Evolutionary conservation across 2,113 vertebrate species (phyloP).

Genomic region (Vimba vimba): DNA sequence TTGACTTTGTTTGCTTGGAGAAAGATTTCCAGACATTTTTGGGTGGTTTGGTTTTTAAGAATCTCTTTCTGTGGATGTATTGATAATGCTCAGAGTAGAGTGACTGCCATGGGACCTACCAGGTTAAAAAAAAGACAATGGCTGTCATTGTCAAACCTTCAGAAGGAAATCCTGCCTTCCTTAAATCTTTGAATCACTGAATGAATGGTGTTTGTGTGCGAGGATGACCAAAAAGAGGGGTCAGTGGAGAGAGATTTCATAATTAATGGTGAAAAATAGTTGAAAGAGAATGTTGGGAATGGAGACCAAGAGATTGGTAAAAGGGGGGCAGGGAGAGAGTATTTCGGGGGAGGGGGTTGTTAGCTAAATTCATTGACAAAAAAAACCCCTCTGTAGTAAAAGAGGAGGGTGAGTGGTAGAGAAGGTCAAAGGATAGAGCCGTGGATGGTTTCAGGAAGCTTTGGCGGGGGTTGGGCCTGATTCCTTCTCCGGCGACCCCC

Average conservation of each 20-base stretch:
- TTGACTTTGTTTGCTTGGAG: not conserved
- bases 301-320: not conserved
- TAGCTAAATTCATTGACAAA: constrained; percentile 60
- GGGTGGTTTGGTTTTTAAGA: not conserved
- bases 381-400: constrained; percentile 46
- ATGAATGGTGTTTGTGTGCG: constrained; percentile 61
- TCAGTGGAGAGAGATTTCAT: constrained; percentile 24
- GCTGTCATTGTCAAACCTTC: constrained; percentile 48
- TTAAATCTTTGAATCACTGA: constrained; percentile 63
- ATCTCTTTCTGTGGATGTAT: constrained; percentile 15
- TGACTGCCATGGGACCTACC: constrained; percentile 18
- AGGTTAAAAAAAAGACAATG: constrained; percentile 50
- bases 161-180: constrained; percentile 60
- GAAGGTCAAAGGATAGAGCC: constrained; percentile 52
- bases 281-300: constrained; percentile 19
- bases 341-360: constrained; percentile 54
- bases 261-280: constrained; percentile 14
- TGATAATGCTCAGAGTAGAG: constrained; percentile 19
- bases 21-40: not conserved
- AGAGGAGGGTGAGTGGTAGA: constrained; percentile 31
- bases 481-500: constrained; percentile 54
- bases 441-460: constrained; percentile 42
- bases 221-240: not conserved
- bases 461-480: constrained; percentile 49
- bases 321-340: constrained; percentile 29